These are phyloP conservation scores for Lottia gigantea DNA, from an alignment of 2,888 invertebrate genomes.

Conservation along the genomic window DNA sequence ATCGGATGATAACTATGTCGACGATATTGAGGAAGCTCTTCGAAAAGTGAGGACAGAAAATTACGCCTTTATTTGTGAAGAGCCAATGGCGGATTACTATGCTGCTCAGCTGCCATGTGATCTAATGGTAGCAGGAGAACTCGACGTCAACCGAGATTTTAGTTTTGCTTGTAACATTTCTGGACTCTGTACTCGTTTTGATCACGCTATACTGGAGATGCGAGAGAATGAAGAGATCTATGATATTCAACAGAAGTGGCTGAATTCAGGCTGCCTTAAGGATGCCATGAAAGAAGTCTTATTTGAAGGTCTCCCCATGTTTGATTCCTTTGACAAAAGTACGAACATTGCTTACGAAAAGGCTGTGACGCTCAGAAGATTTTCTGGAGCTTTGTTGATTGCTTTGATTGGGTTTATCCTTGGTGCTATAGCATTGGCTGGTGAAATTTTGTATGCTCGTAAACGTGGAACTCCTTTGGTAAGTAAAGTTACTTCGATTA, in stretches of 20 bases:
- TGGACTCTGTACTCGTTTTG: conserved; percentile 7
- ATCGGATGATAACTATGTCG: not conserved
- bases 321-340: conserved; percentile 14
- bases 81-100: conserved; percentile 28
- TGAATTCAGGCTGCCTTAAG: conserved; percentile 14
- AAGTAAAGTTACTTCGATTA: not conserved
- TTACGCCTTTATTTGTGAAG: conserved; percentile 36
- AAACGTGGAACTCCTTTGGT: not conserved
- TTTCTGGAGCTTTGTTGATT: conserved; percentile 14
- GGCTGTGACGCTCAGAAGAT: conserved; percentile 18
- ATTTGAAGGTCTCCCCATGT: conserved; percentile 12
- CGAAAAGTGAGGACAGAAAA: conserved; percentile 27
- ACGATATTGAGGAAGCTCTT: conserved; percentile 19
- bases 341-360: conserved; percentile 7
- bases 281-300: conserved; percentile 9
- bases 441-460: conserved; percentile 15
- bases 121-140: conserved; percentile 34
- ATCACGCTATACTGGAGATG: conserved; percentile 12
- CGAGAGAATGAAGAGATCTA: conserved; percentile 16
- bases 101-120: conserved; percentile 32
- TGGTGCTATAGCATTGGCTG: not conserved
- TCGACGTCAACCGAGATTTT: conserved; percentile 26
- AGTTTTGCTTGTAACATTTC: conserved; percentile 31
- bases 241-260: conserved; percentile 15
- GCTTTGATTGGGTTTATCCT: conserved; percentile 9